These are phyloP conservation scores for Turritopsis rubra DNA, from an alignment of 30 jellyfish, hydroid and myxozoan genomes.

Conservation along the genomic window DNA sequence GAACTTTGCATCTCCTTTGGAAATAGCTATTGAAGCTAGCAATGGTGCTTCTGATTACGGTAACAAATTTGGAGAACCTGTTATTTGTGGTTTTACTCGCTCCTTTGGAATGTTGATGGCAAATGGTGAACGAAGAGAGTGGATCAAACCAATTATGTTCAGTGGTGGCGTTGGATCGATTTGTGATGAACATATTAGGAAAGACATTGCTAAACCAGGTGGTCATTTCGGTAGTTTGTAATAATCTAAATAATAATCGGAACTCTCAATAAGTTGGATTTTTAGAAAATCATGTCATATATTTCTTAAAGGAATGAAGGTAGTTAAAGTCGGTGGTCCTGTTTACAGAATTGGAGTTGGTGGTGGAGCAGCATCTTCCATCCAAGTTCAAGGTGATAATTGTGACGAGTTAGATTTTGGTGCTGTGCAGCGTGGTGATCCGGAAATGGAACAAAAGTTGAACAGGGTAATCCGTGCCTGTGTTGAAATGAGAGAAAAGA, in stretches of 20 bases:
- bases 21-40: constrained; percentile 86
- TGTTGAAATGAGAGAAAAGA: constrained; percentile 61
- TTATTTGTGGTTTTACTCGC: constrained; percentile 75
- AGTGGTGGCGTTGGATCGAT: constrained; percentile 94
- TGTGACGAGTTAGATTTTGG: constrained; percentile 84
- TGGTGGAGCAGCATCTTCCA: constrained; percentile 98
- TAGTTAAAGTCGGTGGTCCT: constrained; percentile 91
- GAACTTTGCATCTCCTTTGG: constrained; percentile 80
- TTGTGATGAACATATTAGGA: constrained; percentile 58
- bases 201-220: constrained; percentile 54
- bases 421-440: constrained; percentile 94
- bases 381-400: constrained; percentile 88
- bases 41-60: constrained; percentile 98
- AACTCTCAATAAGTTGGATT: too few species aligned
- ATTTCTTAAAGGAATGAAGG: constrained; percentile 74
- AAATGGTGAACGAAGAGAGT: constrained; percentile 66
- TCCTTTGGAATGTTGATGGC: constrained; percentile 61
- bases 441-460: constrained; percentile 91
- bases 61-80: constrained; percentile 93
- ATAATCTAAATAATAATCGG: not conserved
- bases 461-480: constrained; percentile 82
- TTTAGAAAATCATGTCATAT: too few species aligned
- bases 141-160: constrained; percentile 95
- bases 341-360: constrained; percentile 96
- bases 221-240: not conserved